Base-by-base conservation (phyloP, 2,797 vertebrate species). In the Poecilia gillii region DNA sequence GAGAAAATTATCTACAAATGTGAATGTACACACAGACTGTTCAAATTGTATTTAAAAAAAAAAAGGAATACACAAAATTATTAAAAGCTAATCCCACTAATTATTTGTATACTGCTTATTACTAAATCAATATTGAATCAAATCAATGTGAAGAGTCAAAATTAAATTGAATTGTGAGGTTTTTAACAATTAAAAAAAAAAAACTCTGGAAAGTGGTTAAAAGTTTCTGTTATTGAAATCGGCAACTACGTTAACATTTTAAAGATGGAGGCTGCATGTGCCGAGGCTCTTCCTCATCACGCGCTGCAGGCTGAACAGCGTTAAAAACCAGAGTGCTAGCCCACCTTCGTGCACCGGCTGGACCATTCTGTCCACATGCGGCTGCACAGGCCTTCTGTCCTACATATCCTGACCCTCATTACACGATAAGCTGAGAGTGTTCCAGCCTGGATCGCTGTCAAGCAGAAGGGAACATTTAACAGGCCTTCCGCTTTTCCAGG, bases 401-500 rank as follows among this genome's bases (percentile, higher is more conserved):
- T 75, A 83, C 84, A 85, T 49, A 47, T 72, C 81, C 71, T 70
- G 25, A 66, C 77, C 3, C 74, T 74, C 77, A 53, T 66, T 76
- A 75, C 83, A 74, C 28, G 47, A 85, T 51, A 11, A 46, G 77
- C 84, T 79, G 59, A 77, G 92, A 93, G 57, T 76, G 31, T 95
- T 94, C 90, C 73, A 85, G 90, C 73, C 82, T 4, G 18, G 43
- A 57, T 73, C 82, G 82, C 78, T 62, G 83, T 89, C 88, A 81
- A 81, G 86, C 87, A 84, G 86, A 87, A 4, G 76, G 85, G 89
- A 83, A 90, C 70, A 78, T 83, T 89, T 91, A 73, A 88, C 57
- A 92, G 85, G 71, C 77, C 68, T 84, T 68, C 72, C 87, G 90
- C 84, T 86, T 83, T 93, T 94, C 91, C 85, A 94, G 93, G 92